Evolutionary conservation across 2,888 invertebrate genomes (phyloP), one percentile per base, ranked within the genome.

Genomic region (Coenonympha arcania): DNA sequence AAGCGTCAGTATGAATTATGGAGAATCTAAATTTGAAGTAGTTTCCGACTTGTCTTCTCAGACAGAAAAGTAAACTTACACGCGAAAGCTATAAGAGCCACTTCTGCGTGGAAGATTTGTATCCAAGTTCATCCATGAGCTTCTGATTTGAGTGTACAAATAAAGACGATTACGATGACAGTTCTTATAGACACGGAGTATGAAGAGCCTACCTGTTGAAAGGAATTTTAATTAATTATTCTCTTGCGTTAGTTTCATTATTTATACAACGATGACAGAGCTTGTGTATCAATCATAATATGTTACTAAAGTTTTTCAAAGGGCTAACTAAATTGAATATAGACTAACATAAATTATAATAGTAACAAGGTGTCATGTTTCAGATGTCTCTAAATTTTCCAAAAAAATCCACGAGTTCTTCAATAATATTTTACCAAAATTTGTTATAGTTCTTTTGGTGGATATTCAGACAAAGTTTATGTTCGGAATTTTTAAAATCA

Each of bases 1-100:
- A 58, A 54, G 59, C 59, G 61, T 66, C 66, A 66, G 66, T 73
- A 74, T 79, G 77, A 78, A 73, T 75, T 75, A 74, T 69, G 69
- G 71, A 61, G 64, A 63, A 73, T 76, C 71, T 75, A 69, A 76
- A 76, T 66, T 69, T 73, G 69, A 73, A 79, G 77, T 71, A 71
- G 71, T 73, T 73, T 73, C 68, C 68, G 66, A 75, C 65, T 60
- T 49, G 18, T 24, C 31, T 44, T 33, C n/a, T 20, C 50, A 22
- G 40, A 43, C 40, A 26, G 46, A 18, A 50, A 41, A 37, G 15
- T 20, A 20, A 24, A 20, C 47, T 41, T 43, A 50, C 43, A 41
- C 13, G 1, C 5, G 2, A n/a, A 22, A 13, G 6, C 5, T 16
- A n/a, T 50, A 34, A 40, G 16, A 30, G 6, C 37, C 11, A 30